These are phyloP conservation scores for Malacoraja senta DNA, from an alignment of 2,797 vertebrate species.

Conservation along the genomic window DNA sequence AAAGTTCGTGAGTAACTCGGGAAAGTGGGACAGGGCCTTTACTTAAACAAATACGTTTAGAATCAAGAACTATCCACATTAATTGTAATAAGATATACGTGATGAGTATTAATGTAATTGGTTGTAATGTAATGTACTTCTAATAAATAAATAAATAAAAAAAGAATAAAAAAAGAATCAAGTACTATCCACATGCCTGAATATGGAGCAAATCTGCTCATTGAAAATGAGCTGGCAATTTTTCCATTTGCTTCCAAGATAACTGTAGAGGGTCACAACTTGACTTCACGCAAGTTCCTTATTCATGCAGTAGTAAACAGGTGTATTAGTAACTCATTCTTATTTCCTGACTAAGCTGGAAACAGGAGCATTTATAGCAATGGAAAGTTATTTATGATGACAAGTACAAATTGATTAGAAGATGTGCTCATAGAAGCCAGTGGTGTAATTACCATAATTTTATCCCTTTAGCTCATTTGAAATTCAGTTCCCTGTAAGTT, in stretches of 20 bases:
- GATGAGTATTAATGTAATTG: too few relatives aligned
- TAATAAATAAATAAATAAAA: too few relatives aligned
- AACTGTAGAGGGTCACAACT: not conserved
- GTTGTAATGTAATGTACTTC: too few relatives aligned
- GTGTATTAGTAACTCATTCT: slow-evolving; percentile 5
- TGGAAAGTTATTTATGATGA: slow-evolving; percentile 15
- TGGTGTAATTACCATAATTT: slow-evolving; percentile 36
- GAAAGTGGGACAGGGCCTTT: too few relatives aligned
- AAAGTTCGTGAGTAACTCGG: too few relatives aligned
- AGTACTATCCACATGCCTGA: not conserved
- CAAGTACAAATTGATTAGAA: slow-evolving; percentile 33
- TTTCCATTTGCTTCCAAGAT: not conserved
- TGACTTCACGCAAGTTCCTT: not conserved
- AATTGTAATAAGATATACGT: too few relatives aligned
- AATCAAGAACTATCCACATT: not conserved
- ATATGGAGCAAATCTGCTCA: not conserved
- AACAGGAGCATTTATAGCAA: slow-evolving; percentile 12
- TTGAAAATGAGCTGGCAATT: not conserved
- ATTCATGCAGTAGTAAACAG: not conserved
- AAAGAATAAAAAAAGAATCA: too few relatives aligned
- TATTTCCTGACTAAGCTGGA: slow-evolving; percentile 21
- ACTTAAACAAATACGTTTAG: not conserved
- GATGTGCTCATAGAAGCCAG: slow-evolving; percentile 1
- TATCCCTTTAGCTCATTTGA: slow-evolving; percentile 31
- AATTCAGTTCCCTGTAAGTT: slow-evolving; percentile 33